Evolutionary conservation across 2,113 vertebrate genomes (phyloP), one percentile per base, ranked within the genome.

Genomic region (Platysternon megacephalum): DNA sequence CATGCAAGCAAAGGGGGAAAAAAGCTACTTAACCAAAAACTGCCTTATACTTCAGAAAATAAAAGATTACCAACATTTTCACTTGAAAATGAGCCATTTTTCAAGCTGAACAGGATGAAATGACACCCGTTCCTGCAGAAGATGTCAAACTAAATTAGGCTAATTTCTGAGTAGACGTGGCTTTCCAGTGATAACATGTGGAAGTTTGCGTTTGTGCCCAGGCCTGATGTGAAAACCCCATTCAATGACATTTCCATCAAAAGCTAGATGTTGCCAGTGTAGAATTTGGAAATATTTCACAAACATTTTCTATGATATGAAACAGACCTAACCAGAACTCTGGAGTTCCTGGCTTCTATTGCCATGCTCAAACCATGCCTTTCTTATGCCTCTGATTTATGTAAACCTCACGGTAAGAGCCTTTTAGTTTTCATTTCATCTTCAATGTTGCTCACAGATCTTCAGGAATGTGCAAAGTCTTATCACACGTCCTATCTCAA

Each of bases 261-360:
- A 78, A 56, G 26, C n/a, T 72, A 51, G 2, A 1, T 10, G 8
- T 13, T 44, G 42, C 53, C 35, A 5, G 0, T 9, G 9, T 4
- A 0, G 84, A 88, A 0, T 53, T 51, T 2, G 0, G 0, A 4
- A 9, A 5, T 80, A 22, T 56, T 68, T 35, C 44, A 35, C 0
- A 0, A 46, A 2, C 5, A 6, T 92, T 90, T 79, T 72, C 8
- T 55, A 17, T 49, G 0, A 0, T 42, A 44, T 1, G 3, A 58
- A 91, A 46, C n/a, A 88, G 39, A n/a, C 28, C 46, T 87, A 12
- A 22, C 11, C 14, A 1, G 8, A 16, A 51, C 3, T 24, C 22
- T 68, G 86, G 28, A 52, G 91, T 6, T 14, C 84, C 52, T 48
- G 28, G 52, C 1, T 76, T 26, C 32, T 12, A 24, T 3, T 10